Evolutionary conservation across 2,888 invertebrate genomes (phyloP).

Genomic region (Orchesellides sinensis): DNA sequence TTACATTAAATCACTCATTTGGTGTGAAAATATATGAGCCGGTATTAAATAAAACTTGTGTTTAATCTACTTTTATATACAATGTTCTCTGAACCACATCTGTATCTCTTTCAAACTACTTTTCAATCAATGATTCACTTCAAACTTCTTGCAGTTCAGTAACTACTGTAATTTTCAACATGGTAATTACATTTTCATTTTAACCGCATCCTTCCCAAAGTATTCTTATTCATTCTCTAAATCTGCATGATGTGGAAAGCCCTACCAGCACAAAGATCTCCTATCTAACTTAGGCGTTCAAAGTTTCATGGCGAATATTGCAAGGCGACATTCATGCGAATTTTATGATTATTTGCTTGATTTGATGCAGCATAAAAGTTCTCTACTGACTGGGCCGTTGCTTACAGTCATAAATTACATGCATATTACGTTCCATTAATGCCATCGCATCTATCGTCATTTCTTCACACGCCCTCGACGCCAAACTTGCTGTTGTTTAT

Average conservation of each 20-base stretch:
- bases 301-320: background rate
- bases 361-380: background rate
- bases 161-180: background rate
- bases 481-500: too few species aligned
- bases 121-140: too few species aligned
- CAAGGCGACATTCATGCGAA: too few species aligned
- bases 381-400: slow-evolving; percentile 6
- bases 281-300: too few species aligned
- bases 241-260: background rate
- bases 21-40: too few species aligned
- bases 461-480: background rate
- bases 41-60: too few species aligned
- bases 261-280: too few species aligned
- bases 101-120: too few species aligned
- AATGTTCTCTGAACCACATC: too few species aligned
- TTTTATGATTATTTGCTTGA: background rate
- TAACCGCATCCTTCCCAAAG: background rate
- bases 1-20: too few species aligned
- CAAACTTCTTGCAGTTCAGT: slow-evolving; percentile 14
- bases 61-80: too few species aligned
- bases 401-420: background rate
- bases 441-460: background rate
- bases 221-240: background rate
- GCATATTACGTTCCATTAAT: background rate
- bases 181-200: background rate